phyloP scores from a whole-genome alignment of 2,888 invertebrate genomes.

The Xestobium rufovillosum region DNA sequence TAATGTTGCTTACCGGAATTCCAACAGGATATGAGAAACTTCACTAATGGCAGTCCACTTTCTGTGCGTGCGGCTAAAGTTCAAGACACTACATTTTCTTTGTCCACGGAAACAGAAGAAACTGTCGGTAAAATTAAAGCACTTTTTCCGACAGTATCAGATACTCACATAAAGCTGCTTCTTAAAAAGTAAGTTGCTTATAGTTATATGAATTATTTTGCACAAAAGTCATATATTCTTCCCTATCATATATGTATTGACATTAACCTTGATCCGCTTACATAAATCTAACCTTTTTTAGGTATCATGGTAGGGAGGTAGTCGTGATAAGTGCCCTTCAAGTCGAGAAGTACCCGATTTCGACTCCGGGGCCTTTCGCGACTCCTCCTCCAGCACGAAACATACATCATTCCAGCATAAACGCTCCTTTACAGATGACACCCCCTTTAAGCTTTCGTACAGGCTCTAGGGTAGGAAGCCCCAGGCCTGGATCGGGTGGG shows the following conservation, averaged over 20 bases:
- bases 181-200: constrained; percentile 72
- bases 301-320: constrained; percentile 88
- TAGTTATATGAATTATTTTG: too few species aligned
- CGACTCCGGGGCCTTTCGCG: constrained; percentile 75
- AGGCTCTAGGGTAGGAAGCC: constrained; percentile 45
- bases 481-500: constrained; percentile 55
- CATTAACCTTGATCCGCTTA: too few species aligned
- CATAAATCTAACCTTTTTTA: constrained; percentile 41
- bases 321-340: constrained; percentile 89
- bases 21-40: constrained; percentile 34
- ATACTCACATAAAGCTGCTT: constrained; percentile 78
- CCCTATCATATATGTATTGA: too few species aligned
- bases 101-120: constrained; percentile 61
- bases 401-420: constrained; percentile 39
- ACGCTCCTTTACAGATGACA: constrained; percentile 56
- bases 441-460: constrained; percentile 51
- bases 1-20: too few species aligned
- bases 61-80: constrained; percentile 29
- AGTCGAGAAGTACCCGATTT: constrained; percentile 86
- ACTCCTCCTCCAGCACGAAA: constrained; percentile 61
- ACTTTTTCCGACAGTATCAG: constrained; percentile 86
- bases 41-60: constrained; percentile 32
- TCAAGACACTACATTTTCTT: constrained; percentile 39
- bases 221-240: too few species aligned
- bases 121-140: constrained; percentile 73